phyloP scores from a whole-genome alignment of 1,140 invertebrate genomes.

The Aphelinus atriplicis region DNA sequence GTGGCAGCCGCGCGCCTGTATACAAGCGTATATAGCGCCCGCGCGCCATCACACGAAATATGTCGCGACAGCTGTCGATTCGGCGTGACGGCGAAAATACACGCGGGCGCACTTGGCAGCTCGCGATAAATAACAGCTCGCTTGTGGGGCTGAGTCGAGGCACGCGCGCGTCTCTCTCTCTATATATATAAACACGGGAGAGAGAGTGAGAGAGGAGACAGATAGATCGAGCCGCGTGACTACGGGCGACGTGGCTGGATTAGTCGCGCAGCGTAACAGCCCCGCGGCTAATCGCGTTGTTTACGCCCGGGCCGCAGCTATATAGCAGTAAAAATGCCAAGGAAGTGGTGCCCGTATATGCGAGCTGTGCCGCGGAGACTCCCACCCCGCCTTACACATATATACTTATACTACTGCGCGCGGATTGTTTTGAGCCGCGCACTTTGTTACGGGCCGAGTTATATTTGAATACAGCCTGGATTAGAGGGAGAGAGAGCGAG shows the following conservation, averaged over 20 bases:
- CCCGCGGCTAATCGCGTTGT: slow-evolving; percentile 53
- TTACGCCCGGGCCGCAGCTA: slow-evolving; percentile 41
- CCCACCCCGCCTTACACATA: too few species aligned
- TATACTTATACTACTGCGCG: too few species aligned
- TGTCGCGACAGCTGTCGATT: slow-evolving; percentile 43
- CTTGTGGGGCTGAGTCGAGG: not conserved
- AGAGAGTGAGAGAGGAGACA: not conserved
- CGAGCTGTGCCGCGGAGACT: too few species aligned
- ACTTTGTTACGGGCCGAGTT: too few species aligned
- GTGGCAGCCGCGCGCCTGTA: not conserved
- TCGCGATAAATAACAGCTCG: slow-evolving; percentile 24
- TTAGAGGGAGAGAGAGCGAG: too few species aligned
- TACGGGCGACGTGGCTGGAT: slow-evolving; percentile 49
- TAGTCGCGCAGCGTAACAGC: slow-evolving; percentile 35
- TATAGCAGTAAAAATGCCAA: too few species aligned
- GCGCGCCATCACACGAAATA: slow-evolving; percentile 22
- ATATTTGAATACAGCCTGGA: too few species aligned
- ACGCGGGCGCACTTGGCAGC: slow-evolving; percentile 14
- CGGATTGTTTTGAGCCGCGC: too few species aligned
- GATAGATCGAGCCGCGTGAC: slow-evolving; percentile 15
- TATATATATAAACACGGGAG: not conserved
- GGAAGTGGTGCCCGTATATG: too few species aligned
- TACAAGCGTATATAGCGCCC: slow-evolving; percentile 5
- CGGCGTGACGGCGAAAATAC: slow-evolving; percentile 7
- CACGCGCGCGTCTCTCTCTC: too few species aligned